These are phyloP conservation scores for Eptatretus burgeri DNA, from an alignment of 2,113 vertebrate genomes.

Conservation along the genomic window DNA sequence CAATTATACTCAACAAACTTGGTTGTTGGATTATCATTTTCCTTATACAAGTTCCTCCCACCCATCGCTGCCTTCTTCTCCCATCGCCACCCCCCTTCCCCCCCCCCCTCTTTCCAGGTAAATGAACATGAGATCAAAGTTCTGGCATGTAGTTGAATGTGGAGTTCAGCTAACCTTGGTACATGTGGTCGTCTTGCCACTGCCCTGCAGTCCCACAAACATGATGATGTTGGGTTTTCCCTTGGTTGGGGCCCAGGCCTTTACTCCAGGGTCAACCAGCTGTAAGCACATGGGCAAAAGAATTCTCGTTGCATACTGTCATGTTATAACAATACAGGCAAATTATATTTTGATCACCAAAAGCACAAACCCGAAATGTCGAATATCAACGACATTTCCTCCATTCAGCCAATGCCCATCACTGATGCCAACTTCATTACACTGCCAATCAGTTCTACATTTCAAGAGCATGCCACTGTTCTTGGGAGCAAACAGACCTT, in stretches of 20 bases:
- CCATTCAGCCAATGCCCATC: too few species aligned
- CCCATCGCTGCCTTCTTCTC: too few species aligned
- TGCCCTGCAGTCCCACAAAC: conserved; percentile 95
- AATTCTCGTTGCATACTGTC: background rate
- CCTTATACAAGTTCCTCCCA: too few species aligned
- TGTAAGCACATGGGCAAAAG: conserved; percentile 14
- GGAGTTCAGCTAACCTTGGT: conserved; percentile 38
- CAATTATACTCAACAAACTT: too few species aligned
- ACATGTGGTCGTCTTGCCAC: conserved; percentile 94
- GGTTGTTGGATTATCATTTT: too few species aligned
- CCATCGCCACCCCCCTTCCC: too few species aligned
- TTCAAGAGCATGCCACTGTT: too few species aligned
- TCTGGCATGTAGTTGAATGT: too few species aligned
- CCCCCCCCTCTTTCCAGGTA: too few species aligned
- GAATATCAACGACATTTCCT: conserved; percentile 1
- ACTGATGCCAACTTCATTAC: background rate
- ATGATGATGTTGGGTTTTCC: conserved; percentile 97
- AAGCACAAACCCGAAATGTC: background rate
- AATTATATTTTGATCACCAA: background rate
- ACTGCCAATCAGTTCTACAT: background rate
- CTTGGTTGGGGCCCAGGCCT: conserved; percentile 94
- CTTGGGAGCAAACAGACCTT: conserved; percentile 28
- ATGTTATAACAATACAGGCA: too few species aligned
- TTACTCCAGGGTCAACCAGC: conserved; percentile 93
- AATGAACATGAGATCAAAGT: too few species aligned